phyloP scores from a whole-genome alignment of 2,797 vertebrate genomes.

The Tokudaia muenninki region DNA sequence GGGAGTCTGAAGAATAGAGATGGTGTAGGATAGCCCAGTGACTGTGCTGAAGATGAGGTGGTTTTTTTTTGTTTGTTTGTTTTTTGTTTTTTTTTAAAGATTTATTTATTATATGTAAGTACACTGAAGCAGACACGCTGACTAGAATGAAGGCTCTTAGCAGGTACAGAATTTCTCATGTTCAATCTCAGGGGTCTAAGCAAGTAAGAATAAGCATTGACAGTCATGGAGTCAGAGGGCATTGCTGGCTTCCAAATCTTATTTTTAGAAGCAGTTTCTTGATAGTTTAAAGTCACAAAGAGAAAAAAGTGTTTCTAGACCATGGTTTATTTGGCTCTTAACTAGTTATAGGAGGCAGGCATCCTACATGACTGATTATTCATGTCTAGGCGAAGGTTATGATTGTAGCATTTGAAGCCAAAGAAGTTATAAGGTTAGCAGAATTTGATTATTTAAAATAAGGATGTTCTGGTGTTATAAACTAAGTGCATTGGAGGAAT shows the following conservation, averaged over 20 bases:
- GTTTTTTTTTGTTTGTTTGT: background rate
- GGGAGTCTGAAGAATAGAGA: background rate
- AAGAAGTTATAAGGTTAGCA: constrained; percentile 42
- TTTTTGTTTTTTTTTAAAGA: too few species aligned
- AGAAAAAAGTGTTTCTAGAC: constrained; percentile 45
- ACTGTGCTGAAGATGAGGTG: constrained; percentile 31
- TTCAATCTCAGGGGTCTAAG: background rate
- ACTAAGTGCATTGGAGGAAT: constrained; percentile 27
- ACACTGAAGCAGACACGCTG: background rate
- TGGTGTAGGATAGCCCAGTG: background rate
- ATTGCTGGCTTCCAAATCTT: constrained; percentile 23
- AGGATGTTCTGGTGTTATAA: constrained; percentile 32
- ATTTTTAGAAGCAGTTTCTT: constrained; percentile 10
- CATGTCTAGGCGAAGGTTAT: background rate
- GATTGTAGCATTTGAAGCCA: constrained; percentile 19
- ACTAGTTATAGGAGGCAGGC: constrained; percentile 24
- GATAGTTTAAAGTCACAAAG: background rate
- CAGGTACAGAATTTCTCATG: background rate
- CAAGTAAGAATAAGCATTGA: background rate
- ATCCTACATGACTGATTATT: background rate
- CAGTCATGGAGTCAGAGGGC: background rate
- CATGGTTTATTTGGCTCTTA: background rate
- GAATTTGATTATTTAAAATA: constrained; percentile 61
- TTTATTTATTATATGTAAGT: too few species aligned
- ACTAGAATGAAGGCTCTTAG: background rate